Conservation (phyloP, 1,140 invertebrate species). For the Drosophila triauraria region DNA sequence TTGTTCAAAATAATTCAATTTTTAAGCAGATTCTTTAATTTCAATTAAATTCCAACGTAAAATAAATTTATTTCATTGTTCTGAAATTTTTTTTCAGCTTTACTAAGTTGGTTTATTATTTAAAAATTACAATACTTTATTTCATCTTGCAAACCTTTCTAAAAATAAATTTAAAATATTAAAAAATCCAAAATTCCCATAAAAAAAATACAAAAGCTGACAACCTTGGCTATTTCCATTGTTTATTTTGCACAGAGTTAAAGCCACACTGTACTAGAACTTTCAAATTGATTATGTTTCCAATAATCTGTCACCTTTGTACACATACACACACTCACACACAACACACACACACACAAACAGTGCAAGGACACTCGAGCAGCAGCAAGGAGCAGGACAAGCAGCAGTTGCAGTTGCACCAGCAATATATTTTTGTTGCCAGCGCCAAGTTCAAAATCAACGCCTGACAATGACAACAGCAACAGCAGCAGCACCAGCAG, state of each 20-base stretch:
- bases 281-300: constrained; percentile 30
- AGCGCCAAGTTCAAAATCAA: constrained; percentile 77
- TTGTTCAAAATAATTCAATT: neutral
- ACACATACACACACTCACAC: constrained; percentile 11
- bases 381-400: constrained; percentile 8
- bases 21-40: neutral
- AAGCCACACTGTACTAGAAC: constrained; percentile 12
- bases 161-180: neutral
- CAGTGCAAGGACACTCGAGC: constrained; percentile 36
- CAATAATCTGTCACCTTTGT: constrained; percentile 43
- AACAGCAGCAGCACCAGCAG: constrained; percentile 51
- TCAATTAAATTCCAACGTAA: neutral
- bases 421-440: constrained; percentile 21
- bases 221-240: neutral
- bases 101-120: neutral
- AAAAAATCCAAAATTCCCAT: neutral
- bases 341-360: constrained; percentile 14
- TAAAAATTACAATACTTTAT: neutral
- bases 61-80: neutral
- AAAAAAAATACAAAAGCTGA: neutral
- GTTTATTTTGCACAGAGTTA: neutral
- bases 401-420: constrained; percentile 7
- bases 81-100: neutral
- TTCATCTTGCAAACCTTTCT: too few species aligned
- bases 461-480: constrained; percentile 78